These are phyloP conservation scores for Sinonovacula constricta DNA, from an alignment of 1,140 invertebrate genomes.

Conservation along the genomic window DNA sequence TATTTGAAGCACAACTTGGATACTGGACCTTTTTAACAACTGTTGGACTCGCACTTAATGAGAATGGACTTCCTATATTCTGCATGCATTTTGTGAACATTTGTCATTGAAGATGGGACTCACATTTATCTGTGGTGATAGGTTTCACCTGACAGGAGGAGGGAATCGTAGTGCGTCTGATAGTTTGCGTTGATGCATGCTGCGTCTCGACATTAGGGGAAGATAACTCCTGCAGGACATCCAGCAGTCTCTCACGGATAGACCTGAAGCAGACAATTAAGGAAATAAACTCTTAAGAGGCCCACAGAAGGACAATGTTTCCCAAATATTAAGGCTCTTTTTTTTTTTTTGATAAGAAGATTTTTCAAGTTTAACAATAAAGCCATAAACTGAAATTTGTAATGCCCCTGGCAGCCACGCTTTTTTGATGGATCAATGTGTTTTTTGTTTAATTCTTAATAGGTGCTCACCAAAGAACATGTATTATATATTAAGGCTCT, in stretches of 20 bases:
- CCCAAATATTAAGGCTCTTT: too few relatives aligned
- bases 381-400: too few relatives aligned
- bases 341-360: too few relatives aligned
- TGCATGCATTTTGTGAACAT: background rate
- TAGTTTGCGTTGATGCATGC: conserved; percentile 26
- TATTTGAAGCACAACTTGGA: background rate
- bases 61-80: background rate
- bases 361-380: too few relatives aligned
- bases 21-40: background rate
- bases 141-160: conserved; percentile 47
- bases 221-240: conserved; percentile 19
- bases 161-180: conserved; percentile 27
- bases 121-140: conserved; percentile 29
- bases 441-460: too few relatives aligned
- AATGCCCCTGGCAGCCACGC: too few relatives aligned
- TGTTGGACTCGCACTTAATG: background rate
- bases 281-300: too few relatives aligned
- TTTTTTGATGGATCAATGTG: too few relatives aligned
- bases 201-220: background rate
- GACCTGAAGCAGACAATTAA: conserved; percentile 5
- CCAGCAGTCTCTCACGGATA: conserved; percentile 33
- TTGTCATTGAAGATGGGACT: background rate
- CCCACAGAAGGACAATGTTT: too few relatives aligned
- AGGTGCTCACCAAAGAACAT: too few relatives aligned
- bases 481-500: too few relatives aligned